Conservation (phyloP, 2,888 invertebrate genomes). For the Caenorhabditis sp. region DNA sequence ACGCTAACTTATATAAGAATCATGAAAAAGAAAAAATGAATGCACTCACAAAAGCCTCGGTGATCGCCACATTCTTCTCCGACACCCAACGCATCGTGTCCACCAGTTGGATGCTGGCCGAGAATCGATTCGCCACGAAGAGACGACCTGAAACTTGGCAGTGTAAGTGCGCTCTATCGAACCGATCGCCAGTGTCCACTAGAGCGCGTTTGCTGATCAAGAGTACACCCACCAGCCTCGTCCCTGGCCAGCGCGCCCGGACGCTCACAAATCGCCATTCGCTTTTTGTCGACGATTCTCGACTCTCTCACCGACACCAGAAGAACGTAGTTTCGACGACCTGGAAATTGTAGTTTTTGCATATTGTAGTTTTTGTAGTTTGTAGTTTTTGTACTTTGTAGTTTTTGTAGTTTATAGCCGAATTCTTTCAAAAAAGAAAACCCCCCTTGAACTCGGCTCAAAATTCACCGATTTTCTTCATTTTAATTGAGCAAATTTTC, state of each 20-base stretch:
- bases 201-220: slow-evolving; percentile 2
- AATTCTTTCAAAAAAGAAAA: too few species aligned
- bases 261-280: slow-evolving; percentile 73
- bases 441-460: too few species aligned
- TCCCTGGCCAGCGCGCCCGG: slow-evolving; percentile 72
- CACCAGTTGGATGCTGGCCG: slow-evolving; percentile 69
- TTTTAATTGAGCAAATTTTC: too few species aligned
- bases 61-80: slow-evolving; percentile 69
- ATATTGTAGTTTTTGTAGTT: background rate
- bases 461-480: too few species aligned
- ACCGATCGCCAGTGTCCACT: background rate
- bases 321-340: slow-evolving; percentile 71
- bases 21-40: background rate
- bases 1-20: background rate
- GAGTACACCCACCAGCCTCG: slow-evolving; percentile 74
- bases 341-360: slow-evolving; percentile 33
- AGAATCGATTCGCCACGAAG: slow-evolving; percentile 70
- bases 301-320: slow-evolving; percentile 71
- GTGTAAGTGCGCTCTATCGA: too few species aligned
- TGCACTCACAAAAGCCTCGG: slow-evolving; percentile 61
- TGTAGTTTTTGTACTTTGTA: background rate
- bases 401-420: background rate
- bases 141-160: slow-evolving; percentile 73
- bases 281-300: slow-evolving; percentile 66
- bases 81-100: slow-evolving; percentile 73